phyloP scores from a whole-genome alignment of 2,797 vertebrate species.

The Silurus lanzhouensis region DNA sequence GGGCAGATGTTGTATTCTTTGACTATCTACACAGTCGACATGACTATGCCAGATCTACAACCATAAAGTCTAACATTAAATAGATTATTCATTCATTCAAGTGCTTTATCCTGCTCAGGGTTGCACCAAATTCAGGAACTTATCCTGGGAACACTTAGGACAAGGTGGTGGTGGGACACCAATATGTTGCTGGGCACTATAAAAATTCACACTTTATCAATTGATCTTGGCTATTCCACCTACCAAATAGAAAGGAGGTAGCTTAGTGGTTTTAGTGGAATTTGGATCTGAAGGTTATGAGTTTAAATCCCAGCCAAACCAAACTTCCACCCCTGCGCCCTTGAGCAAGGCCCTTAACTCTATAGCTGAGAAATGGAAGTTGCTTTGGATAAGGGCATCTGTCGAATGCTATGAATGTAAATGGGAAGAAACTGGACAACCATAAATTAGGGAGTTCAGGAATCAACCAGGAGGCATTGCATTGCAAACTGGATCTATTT shows the following conservation, averaged over 20 bases:
- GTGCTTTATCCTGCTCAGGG: background rate
- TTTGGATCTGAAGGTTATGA: too few relatives aligned
- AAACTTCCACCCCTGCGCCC: too few relatives aligned
- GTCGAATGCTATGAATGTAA: background rate
- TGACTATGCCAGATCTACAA: background rate
- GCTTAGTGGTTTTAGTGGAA: too few relatives aligned
- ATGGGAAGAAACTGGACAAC: background rate
- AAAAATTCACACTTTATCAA: background rate
- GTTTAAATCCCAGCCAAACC: too few relatives aligned
- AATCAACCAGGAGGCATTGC: background rate
- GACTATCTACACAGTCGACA: background rate
- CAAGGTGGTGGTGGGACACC: background rate
- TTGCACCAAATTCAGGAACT: background rate
- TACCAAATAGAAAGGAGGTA: background rate
- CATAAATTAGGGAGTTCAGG: background rate
- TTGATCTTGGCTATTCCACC: background rate
- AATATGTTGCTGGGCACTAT: background rate
- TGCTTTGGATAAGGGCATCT: too few relatives aligned
- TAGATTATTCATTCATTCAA: background rate
- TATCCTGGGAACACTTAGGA: background rate
- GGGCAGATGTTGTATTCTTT: background rate
- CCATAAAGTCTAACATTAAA: background rate
- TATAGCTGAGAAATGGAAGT: too few relatives aligned
- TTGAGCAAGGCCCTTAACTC: too few relatives aligned
- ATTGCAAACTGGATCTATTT: background rate